Evolutionary conservation across 1,140 invertebrate genomes (phyloP).

Genomic region (Whitmania pigra): DNA sequence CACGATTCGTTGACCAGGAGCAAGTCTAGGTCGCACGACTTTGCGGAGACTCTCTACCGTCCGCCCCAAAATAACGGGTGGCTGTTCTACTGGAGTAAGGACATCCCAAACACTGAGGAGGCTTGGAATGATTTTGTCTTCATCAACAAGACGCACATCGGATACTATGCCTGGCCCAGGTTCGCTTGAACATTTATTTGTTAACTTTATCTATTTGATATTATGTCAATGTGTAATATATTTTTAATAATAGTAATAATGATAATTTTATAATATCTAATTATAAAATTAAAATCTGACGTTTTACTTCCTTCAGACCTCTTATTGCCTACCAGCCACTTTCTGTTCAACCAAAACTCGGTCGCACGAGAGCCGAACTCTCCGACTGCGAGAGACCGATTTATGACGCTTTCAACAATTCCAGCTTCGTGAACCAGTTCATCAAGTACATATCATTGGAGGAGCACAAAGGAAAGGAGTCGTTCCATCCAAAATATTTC

Average conservation of each 20-base stretch:
- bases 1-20: no score
- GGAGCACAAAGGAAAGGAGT: constrained; percentile 71
- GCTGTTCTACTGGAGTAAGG: constrained; percentile 56
- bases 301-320: constrained; percentile 30
- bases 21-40: no score
- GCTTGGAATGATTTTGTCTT: constrained; percentile 58
- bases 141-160: constrained; percentile 57
- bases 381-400: constrained; percentile 50
- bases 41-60: no score
- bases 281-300: no score
- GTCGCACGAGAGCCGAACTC: constrained; percentile 41
- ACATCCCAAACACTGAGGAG: constrained; percentile 52
- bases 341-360: constrained; percentile 50
- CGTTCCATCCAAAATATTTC: constrained; percentile 56
- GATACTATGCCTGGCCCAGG: constrained; percentile 72
- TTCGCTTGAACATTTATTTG: constrained; percentile 32
- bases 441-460: constrained; percentile 65
- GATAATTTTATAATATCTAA: no score
- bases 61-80: constrained; percentile 53
- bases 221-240: no score
- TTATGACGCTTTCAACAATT: constrained; percentile 56
- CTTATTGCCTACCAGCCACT: constrained; percentile 52
- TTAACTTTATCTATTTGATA: neutral
- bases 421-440: constrained; percentile 58
- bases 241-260: no score